Evolutionary conservation across 2,113 vertebrate genomes (phyloP), one percentile per base, ranked within the genome.

Genomic region (Mus pahari): DNA sequence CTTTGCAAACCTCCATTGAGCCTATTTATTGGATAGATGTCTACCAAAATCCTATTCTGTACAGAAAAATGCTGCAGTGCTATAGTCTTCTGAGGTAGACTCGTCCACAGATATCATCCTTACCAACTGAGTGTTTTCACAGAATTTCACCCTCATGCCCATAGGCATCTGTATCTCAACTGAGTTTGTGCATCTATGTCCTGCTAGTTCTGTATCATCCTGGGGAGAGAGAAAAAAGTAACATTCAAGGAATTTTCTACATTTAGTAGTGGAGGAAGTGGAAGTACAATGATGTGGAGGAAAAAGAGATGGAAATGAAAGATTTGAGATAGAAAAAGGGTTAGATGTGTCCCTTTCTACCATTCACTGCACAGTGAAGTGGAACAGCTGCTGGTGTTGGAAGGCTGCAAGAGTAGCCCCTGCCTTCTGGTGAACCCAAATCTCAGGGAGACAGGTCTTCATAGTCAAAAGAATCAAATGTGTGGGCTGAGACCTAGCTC

Each of bases 211-310:
- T 50, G 20, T 48, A 6, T 74, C 36, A 78, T 93, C 88, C 39
- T 92, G 73, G 64, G 50, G 36, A 90, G 60, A 90, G 92, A 87
- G 71, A 60, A 93, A 60, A 90, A 86, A 89, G 36, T 13, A 64
- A 82, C 55, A 62, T 28, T 71, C 68, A 79, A 36, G 89, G n/a
- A 73, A 92, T 86, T 86, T 94, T 91, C 33, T 94, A 82, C 45
- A 33, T 81, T 90, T 89, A 89, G 39, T 53, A 53, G 53, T 53
- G 53, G 13, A 53, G 11, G 53, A 53, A 53, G 53, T 53, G 53
- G 53, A 53, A 53, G 53, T 53, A 53, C 53, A 53, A 20, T 91
- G 19, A 83, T 39, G 60, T 77, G n/a, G 14, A 90, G 19, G 24
- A 92, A 81, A 16, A 78, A 81, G 24, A 78, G 28, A 58, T 1